Percentiles rank a stretch among this genome's conserved stretches.
These are phyloP conservation scores for Gasterosteus aculeatus DNA, from an alignment of 2,113 vertebrate genomes.

Conservation along the genomic window DNA sequence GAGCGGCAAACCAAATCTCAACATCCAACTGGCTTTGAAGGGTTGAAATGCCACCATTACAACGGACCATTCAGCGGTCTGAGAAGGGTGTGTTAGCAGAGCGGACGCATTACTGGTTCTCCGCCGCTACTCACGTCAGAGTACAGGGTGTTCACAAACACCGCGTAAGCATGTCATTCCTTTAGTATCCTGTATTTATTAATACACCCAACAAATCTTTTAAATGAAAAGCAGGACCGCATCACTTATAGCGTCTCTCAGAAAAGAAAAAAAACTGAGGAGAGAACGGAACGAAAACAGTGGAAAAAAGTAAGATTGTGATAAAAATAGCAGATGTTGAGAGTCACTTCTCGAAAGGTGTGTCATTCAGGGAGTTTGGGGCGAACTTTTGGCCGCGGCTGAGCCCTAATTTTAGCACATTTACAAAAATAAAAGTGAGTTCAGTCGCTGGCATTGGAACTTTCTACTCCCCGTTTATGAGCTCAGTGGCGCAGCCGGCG, in stretches of 20 bases:
- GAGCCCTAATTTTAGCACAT: conserved; percentile 76
- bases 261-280: conserved; percentile 7
- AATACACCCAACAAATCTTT: conserved; percentile 58
- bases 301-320: conserved; percentile 34
- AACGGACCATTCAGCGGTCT: conserved; percentile 30
- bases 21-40: conserved; percentile 56
- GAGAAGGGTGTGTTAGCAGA: conserved; percentile 61
- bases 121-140: conserved; percentile 64
- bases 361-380: conserved; percentile 74
- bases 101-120: conserved; percentile 63
- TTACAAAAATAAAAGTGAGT: conserved; percentile 76
- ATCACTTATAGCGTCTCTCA: conserved; percentile 35
- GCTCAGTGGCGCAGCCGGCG: conserved; percentile 67
- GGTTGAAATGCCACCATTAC: conserved; percentile 58
- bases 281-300: conserved; percentile 54
- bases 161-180: conserved; percentile 54
- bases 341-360: conserved; percentile 76
- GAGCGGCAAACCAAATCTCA: conserved; percentile 51
- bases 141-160: conserved; percentile 61
- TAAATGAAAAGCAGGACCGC: conserved; percentile 62
- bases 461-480: conserved; percentile 66
- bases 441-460: conserved; percentile 64
- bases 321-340: conserved; percentile 75
- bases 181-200: conserved; percentile 53
- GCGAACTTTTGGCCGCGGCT: conserved; percentile 51